Evolutionary conservation across 2,797 vertebrate species (phyloP).

Genomic region (Sciurus carolinensis): DNA sequence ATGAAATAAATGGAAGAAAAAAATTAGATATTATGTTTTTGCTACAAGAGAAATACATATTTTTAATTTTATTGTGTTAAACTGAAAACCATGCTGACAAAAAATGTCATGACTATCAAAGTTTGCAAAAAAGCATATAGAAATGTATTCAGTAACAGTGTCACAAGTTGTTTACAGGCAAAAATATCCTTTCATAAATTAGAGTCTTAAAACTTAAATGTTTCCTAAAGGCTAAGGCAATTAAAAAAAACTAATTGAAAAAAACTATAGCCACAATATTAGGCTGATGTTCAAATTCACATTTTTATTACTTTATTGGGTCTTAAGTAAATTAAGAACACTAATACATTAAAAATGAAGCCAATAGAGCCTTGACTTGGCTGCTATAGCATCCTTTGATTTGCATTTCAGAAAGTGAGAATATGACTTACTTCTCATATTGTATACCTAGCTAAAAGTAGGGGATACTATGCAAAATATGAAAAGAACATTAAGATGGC

Average conservation of each 20-base stretch:
- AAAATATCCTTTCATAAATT: slow-evolving; percentile 60
- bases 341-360: slow-evolving; percentile 50
- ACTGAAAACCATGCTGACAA: slow-evolving; percentile 52
- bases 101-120: slow-evolving; percentile 56
- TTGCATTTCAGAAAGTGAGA: slow-evolving; percentile 6
- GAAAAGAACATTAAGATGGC: slow-evolving; percentile 20
- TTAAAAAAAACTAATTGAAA: slow-evolving; percentile 53
- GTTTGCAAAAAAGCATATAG: background rate
- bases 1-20: slow-evolving; percentile 28
- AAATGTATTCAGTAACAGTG: slow-evolving; percentile 13
- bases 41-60: background rate
- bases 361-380: background rate
- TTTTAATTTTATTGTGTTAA: slow-evolving; percentile 67
- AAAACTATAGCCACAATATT: slow-evolving; percentile 13
- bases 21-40: slow-evolving; percentile 65
- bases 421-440: background rate
- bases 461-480: background rate
- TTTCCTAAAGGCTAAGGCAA: slow-evolving; percentile 60
- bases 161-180: slow-evolving; percentile 36
- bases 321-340: slow-evolving; percentile 59
- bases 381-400: background rate
- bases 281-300: slow-evolving; percentile 61
- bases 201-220: slow-evolving; percentile 3
- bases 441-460: background rate
- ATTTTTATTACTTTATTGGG: slow-evolving; percentile 53